Base-by-base conservation (phyloP, 2,113 vertebrate species). In the Illadopsis cleaveri region DNA sequence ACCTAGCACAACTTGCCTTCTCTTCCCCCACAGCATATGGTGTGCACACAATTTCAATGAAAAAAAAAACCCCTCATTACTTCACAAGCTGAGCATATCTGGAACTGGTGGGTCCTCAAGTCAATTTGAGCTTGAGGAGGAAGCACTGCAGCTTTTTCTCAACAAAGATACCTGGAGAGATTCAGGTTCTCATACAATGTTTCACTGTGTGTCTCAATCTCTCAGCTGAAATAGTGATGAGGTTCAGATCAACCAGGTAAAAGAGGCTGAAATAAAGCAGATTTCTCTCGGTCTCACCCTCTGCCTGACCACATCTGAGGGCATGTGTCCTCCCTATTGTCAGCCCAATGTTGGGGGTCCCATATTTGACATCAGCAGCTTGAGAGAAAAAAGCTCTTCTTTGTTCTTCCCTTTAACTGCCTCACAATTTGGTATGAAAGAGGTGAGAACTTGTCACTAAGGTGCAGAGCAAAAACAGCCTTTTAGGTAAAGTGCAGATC, bases 301-400 rank as follows among this genome's bases (percentile, higher is more conserved):
- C 50, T 53, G 22, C 33, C 20, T 56, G 69, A 51, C 30, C 10
- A 64, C 20, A 70, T 48, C 27, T 31, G 40, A 65, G 19, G 58
- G 11, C 6, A 19, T 35, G 15, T 71, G 5, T 13, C 83, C 25
- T 88, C 12, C 14, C 30, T 16, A 15, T 15, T 62, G 48, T 24
- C 11, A 35, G n/a, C 35, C 12, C 37, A 57, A 0, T 11, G 15
- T 50, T 9, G 1, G 48, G 45, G 17, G 13, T 60, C 40, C 20
- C 28, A 6, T 31, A 24, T 20, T 16, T 15, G 28, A 69, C 42
- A 65, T 13, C 28, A 38, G 25, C 17, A 70, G 50, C 30, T 70
- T 66, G 35, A 1, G 1, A 70, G 60, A 61, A 70, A 64, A 12
- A 77, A 73, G 18, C 7, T 54, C 20, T 30, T 56, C 20, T 61